phyloP scores from a whole-genome alignment of 2,797 vertebrate species.

The Limnodromus scolopaceus region DNA sequence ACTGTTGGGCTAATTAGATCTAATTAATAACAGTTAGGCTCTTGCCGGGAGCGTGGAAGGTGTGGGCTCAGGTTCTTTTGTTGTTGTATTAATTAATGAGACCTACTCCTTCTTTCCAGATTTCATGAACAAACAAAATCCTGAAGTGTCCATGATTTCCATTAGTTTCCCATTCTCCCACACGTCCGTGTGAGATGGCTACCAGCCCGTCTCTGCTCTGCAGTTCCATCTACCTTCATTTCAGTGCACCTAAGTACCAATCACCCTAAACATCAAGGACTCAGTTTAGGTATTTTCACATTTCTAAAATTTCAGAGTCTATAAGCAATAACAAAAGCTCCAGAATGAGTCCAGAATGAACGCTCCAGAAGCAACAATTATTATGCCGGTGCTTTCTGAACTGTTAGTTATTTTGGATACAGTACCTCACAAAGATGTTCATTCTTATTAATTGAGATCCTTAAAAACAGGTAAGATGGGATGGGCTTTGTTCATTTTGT shows the following conservation, averaged over 20 bases:
- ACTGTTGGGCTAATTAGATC: not conserved
- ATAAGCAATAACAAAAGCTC: not conserved
- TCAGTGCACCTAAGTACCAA: not conserved
- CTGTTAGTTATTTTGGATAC: not conserved
- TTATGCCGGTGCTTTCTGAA: not conserved
- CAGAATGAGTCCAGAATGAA: no score
- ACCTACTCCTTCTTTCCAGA: not conserved
- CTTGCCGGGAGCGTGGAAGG: not conserved
- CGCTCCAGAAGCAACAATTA: not conserved
- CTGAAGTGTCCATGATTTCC: not conserved
- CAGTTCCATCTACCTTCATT: not conserved
- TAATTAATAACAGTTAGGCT: not conserved
- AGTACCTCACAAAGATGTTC: not conserved
- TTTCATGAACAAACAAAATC: not conserved
- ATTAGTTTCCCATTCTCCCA: not conserved
- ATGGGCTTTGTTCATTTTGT: not conserved
- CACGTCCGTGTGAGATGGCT: accelerated
- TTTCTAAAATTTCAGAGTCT: not conserved
- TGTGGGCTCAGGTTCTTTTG: not conserved
- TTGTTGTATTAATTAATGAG: not conserved
- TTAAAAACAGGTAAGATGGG: not conserved
- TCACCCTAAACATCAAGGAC: not conserved
- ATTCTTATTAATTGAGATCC: not conserved
- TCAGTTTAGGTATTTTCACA: not conserved
- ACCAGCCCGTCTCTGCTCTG: not conserved